Percentiles rank a stretch among this genome's conserved stretches.
These are phyloP conservation scores for Ornithorhynchus anatinus DNA, from an alignment of 2,113 vertebrate species.

Conservation along the genomic window DNA sequence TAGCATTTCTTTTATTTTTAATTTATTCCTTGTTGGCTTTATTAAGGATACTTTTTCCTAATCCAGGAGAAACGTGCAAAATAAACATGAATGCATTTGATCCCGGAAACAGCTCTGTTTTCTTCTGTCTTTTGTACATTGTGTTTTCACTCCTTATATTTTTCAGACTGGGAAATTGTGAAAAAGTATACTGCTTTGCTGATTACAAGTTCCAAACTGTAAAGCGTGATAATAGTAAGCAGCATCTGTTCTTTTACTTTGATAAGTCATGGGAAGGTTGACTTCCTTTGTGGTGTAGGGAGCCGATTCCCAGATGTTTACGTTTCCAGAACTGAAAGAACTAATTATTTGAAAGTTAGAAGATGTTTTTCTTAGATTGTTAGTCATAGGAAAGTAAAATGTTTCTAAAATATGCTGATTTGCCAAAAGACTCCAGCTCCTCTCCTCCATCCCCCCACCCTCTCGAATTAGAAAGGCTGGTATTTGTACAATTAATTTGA, in stretches of 20 bases:
- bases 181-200: not conserved
- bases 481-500: slow-evolving; percentile 37
- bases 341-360: slow-evolving; percentile 55
- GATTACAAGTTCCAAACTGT: slow-evolving; percentile 19
- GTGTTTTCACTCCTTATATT: not conserved
- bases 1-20: not conserved
- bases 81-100: not conserved
- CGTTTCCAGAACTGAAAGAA: slow-evolving; percentile 35
- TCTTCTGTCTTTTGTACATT: not conserved
- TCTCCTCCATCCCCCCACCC: no score
- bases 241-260: slow-evolving; percentile 33
- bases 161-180: not conserved
- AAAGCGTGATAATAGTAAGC: not conserved
- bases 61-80: not conserved
- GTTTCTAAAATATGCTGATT: slow-evolving; percentile 55
- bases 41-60: not conserved
- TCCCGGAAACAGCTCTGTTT: not conserved
- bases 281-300: slow-evolving; percentile 4
- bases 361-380: slow-evolving; percentile 23
- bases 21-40: not conserved
- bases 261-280: not conserved
- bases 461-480: not conserved
- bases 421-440: slow-evolving; percentile 44
- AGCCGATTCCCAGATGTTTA: slow-evolving; percentile 49
- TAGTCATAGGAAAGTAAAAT: slow-evolving; percentile 24